Evolutionary conservation across 2,888 invertebrate species (phyloP).

Genomic region (Anagyrus pseudococci): DNA sequence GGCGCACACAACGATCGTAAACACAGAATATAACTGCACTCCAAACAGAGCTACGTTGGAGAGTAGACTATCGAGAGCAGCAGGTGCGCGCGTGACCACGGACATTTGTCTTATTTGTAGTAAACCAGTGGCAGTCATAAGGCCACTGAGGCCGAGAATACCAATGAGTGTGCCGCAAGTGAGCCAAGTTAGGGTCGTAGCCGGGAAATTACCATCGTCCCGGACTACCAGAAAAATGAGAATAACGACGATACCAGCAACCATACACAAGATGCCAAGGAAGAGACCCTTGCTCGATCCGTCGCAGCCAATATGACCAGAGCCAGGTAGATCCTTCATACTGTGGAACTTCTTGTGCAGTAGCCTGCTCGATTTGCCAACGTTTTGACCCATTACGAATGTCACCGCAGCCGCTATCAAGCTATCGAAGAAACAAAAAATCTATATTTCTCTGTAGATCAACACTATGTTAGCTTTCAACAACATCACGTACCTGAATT

Average conservation of each 20-base stretch:
- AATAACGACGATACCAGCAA: conserved; percentile 64
- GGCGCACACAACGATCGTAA: conserved; percentile 63
- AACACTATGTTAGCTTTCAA: not conserved
- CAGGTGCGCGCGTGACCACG: conserved; percentile 57
- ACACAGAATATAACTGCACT: conserved; percentile 63
- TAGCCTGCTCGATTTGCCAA: conserved; percentile 57
- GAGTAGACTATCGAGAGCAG: conserved; percentile 61
- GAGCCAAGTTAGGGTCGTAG: conserved; percentile 63
- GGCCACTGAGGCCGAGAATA: conserved; percentile 59
- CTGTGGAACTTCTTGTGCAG: conserved; percentile 55
- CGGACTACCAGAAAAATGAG: conserved; percentile 66
- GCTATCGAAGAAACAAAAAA: conserved; percentile 46
- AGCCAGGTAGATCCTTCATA: conserved; percentile 51
- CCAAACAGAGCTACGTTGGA: conserved; percentile 62
- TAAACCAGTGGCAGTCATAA: conserved; percentile 62
- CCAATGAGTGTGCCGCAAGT: conserved; percentile 62
- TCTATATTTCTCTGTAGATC: not conserved
- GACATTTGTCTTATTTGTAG: conserved; percentile 62
- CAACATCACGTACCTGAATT: conserved; percentile 61
- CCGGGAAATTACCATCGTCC: conserved; percentile 63
- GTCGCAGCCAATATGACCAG: conserved; percentile 61
- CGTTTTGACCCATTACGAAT: conserved; percentile 66
- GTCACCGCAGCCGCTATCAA: conserved; percentile 66
- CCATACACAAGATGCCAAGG: conserved; percentile 65
- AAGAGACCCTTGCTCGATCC: conserved; percentile 66